Conservation (phyloP, 2,797 vertebrate species). For the Gallinago nigripennis region DNA sequence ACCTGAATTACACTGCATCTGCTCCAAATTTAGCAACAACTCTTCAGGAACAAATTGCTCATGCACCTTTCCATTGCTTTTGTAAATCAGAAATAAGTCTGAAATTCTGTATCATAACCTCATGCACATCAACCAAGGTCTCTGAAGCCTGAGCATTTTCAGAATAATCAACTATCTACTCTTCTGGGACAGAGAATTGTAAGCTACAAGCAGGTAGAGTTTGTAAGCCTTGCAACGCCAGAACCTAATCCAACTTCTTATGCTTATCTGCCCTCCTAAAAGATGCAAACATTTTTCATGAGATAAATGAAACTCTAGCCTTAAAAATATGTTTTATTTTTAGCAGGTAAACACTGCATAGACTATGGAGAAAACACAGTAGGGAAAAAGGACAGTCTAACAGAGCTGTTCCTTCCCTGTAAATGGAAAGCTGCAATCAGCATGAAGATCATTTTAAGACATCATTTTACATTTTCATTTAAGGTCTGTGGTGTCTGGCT, state of each 20-base stretch:
- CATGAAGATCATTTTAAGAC: neutral
- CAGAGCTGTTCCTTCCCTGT: neutral
- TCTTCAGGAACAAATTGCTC: slow-evolving; percentile 6
- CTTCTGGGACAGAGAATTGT: neutral
- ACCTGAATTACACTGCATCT: neutral
- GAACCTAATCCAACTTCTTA: neutral
- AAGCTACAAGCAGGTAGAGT: neutral
- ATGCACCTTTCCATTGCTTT: neutral
- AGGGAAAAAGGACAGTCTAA: neutral
- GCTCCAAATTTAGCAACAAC: neutral
- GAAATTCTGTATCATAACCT: neutral
- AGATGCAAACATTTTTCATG: neutral
- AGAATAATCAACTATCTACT: neutral
- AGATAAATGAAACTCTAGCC: neutral
- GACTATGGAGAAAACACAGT: neutral
- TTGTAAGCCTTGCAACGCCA: neutral
- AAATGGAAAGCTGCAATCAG: neutral
- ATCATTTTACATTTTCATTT: slow-evolving; percentile 25
- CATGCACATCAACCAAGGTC: neutral
- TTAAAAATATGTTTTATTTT: slow-evolving; percentile 1
- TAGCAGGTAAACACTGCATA: neutral
- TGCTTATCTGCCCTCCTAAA: neutral
- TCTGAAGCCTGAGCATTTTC: neutral
- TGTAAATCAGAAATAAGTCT: neutral
- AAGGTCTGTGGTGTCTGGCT: neutral